Percentiles rank a stretch among this genome's conserved stretches.
Conservation (phyloP, 2,888 invertebrate species). For the Pyrrhosoma nymphula region DNA sequence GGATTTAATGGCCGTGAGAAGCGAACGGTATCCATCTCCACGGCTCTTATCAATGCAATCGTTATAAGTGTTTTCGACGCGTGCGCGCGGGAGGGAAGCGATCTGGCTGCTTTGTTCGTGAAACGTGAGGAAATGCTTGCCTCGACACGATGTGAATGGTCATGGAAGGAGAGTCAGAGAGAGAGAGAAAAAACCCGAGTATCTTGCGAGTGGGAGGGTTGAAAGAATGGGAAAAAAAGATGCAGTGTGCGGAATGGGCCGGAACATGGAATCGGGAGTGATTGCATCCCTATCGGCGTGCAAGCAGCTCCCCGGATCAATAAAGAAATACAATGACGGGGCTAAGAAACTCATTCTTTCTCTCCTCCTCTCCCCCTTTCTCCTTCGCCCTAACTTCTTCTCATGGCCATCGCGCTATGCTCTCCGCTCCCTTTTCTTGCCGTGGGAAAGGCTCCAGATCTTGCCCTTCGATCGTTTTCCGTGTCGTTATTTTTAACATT, state of each 20-base stretch:
- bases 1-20: background rate
- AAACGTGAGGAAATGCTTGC: constrained; percentile 28
- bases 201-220: background rate
- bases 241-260: constrained; percentile 2
- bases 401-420: background rate
- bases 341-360: background rate
- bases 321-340: constrained; percentile 23
- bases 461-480: background rate
- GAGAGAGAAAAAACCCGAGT: background rate
- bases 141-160: background rate
- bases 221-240: background rate
- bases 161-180: background rate
- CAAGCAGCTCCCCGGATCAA: background rate
- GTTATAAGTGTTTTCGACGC: background rate
- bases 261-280: background rate
- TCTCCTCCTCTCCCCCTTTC: background rate
- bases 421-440: background rate
- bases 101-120: constrained; percentile 16
- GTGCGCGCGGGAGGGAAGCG: background rate
- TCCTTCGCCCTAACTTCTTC: background rate
- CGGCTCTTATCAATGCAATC: constrained; percentile 19
- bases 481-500: background rate
- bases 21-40: background rate
- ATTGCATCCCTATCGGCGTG: constrained; percentile 13
- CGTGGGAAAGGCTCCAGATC: background rate